These are phyloP conservation scores for Orthosia gothica DNA, from an alignment of 2,888 invertebrate genomes.

Conservation along the genomic window DNA sequence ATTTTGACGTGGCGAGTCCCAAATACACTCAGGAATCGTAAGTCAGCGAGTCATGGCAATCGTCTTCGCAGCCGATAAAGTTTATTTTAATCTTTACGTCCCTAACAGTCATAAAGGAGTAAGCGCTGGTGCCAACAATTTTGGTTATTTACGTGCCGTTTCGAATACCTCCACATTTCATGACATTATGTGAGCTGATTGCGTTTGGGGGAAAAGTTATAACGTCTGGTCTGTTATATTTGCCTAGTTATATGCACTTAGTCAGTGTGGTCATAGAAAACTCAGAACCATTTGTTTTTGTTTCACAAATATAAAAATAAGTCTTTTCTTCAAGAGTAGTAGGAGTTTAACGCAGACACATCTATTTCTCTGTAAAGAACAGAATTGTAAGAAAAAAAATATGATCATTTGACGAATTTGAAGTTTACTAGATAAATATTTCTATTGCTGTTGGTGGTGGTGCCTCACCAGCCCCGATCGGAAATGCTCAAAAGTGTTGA, in stretches of 20 bases:
- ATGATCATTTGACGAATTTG: too few species aligned
- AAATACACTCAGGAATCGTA: constrained; percentile 47
- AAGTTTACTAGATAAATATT: not conserved
- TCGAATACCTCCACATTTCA: constrained; percentile 58
- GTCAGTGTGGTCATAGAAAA: not conserved
- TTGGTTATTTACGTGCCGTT: constrained; percentile 67
- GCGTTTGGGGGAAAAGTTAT: not conserved
- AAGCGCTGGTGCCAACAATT: constrained; percentile 74
- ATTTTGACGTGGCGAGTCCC: constrained; percentile 45
- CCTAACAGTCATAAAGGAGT: constrained; percentile 75
- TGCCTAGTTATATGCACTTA: not conserved
- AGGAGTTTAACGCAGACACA: too few species aligned
- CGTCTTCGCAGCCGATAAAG: constrained; percentile 70
- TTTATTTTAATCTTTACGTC: constrained; percentile 78
- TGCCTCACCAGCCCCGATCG: not conserved
- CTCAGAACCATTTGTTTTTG: not conserved
- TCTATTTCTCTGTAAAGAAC: too few species aligned
- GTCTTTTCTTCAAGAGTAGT: too few species aligned
- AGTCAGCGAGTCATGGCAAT: constrained; percentile 40
- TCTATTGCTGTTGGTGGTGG: not conserved
- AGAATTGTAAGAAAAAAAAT: too few species aligned
- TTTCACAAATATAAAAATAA: not conserved
- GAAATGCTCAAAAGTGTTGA: not conserved
- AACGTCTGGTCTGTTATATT: not conserved
- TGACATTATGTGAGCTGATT: constrained; percentile 41